Conservation (phyloP, 2,888 invertebrate species). For the Lasioglossum lativentre region DNA sequence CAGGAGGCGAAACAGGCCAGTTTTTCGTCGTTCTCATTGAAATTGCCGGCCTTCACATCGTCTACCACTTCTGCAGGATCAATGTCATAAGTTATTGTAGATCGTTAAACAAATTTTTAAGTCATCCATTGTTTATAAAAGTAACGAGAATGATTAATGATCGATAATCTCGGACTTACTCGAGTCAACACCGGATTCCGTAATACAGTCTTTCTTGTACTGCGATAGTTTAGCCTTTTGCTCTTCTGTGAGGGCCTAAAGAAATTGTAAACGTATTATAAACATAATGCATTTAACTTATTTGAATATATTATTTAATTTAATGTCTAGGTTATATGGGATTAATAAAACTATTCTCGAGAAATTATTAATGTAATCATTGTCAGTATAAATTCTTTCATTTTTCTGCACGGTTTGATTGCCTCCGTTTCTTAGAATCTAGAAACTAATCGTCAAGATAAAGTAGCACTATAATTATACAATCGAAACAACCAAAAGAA, state of each 20-base stretch:
- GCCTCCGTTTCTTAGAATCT: background rate
- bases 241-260: conserved; percentile 66
- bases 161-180: conserved; percentile 63
- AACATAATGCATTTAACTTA: background rate
- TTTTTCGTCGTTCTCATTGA: conserved; percentile 62
- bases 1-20: conserved; percentile 77
- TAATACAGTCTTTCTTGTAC: conserved; percentile 71
- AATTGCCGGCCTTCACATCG: conserved; percentile 60
- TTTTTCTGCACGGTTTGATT: background rate
- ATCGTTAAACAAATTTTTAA: background rate
- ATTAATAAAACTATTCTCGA: background rate
- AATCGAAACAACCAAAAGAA: background rate
- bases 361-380: background rate
- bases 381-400: background rate
- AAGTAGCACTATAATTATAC: background rate
- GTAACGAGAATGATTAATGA: background rate
- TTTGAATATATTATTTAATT: background rate
- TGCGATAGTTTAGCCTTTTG: conserved; percentile 70
- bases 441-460: background rate
- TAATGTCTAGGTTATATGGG: background rate
- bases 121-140: background rate
- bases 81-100: background rate
- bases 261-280: background rate
- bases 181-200: conserved; percentile 72
- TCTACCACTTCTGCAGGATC: conserved; percentile 71